Evolutionary conservation across 1,140 invertebrate genomes (phyloP).

Genomic region (Euwallacea fornicatus): DNA sequence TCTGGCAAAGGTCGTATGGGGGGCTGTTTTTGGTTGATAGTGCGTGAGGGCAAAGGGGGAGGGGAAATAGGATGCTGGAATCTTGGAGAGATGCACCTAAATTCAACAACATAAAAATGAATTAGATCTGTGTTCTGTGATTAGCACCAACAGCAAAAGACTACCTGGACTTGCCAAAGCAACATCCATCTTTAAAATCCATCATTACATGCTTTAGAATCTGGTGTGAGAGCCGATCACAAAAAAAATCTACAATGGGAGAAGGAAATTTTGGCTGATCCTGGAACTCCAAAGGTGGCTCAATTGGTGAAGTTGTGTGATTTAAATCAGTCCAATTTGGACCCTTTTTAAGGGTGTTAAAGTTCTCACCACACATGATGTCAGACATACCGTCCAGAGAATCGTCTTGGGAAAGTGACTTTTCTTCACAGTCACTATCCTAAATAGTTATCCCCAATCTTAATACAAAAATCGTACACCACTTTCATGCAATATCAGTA

Average conservation of each 20-base stretch:
- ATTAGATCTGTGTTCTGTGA: too few species aligned
- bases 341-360: slow-evolving; percentile 79
- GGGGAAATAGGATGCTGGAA: slow-evolving; percentile 20
- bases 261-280: slow-evolving; percentile 54
- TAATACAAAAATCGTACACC: slow-evolving; percentile 11
- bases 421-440: slow-evolving; percentile 68
- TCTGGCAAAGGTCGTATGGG: slow-evolving; percentile 24
- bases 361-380: slow-evolving; percentile 74
- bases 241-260: slow-evolving; percentile 44
- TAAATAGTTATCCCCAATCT: slow-evolving; percentile 49
- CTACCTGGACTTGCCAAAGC: slow-evolving; percentile 6
- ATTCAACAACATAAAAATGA: too few species aligned
- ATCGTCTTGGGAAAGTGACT: slow-evolving; percentile 64
- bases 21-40: slow-evolving; percentile 41
- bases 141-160: too few species aligned
- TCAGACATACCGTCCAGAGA: slow-evolving; percentile 68
- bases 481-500: not conserved
- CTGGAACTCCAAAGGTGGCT: slow-evolving; percentile 79
- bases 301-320: slow-evolving; percentile 63
- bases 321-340: slow-evolving; percentile 60
- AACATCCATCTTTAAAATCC: slow-evolving; percentile 37
- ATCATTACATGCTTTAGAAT: slow-evolving; percentile 48
- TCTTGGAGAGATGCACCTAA: not conserved
- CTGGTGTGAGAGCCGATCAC: slow-evolving; percentile 41
- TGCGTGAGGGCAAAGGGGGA: slow-evolving; percentile 30